Base-by-base conservation (phyloP, 2,888 invertebrate genomes). In the Microctonus hyperodae region DNA sequence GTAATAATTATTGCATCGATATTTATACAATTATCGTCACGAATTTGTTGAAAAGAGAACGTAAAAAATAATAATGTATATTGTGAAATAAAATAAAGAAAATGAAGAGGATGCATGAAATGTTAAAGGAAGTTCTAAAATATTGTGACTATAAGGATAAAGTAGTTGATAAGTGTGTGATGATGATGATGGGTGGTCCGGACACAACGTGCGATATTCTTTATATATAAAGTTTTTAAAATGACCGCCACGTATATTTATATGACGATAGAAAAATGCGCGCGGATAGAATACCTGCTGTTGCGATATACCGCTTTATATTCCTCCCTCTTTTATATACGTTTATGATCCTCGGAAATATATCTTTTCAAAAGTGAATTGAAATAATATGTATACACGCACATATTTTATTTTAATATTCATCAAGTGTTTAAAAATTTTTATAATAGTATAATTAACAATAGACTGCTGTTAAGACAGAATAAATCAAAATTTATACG, bases 241-340 rank as follows among this genome's bases (percentile, higher is more conserved):
- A 82, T 81, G 79, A 81, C 78, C 79, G 76, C 74, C 79, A 76
- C 73, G 80, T 81, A 76, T 76, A 73, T 48, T 40, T 31, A 22
- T 50, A 48, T 59, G 60, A 44, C 64, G 68, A 62, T 64, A 64
- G 65, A 70, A 73, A 69, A 56, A 55, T 28, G 53, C 53, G 35
- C 56, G 51, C 56, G 20, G n/a, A 44, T 44, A 44, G 44, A 44
- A 44, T 44, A 44, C 16, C 16, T n/a, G n/a, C n/a, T 37, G 37
- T 37, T 3, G 3, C 58, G 37, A 37, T 37, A 37, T 37, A 37
- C 44, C 28, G 59, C 50, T n/a, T n/a, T 11, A 37, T n/a, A 37
- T 37, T 37, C 37, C 37, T 37, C 37, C 37, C 37, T n/a, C 16
- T 44, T 44, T n/a, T n/a, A n/a, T 9, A 44, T 44, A 20, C 44